These are phyloP conservation scores for Heliopora coerulea DNA, from an alignment of 92 coral and sea anemone genomes.

Conservation along the genomic window DNA sequence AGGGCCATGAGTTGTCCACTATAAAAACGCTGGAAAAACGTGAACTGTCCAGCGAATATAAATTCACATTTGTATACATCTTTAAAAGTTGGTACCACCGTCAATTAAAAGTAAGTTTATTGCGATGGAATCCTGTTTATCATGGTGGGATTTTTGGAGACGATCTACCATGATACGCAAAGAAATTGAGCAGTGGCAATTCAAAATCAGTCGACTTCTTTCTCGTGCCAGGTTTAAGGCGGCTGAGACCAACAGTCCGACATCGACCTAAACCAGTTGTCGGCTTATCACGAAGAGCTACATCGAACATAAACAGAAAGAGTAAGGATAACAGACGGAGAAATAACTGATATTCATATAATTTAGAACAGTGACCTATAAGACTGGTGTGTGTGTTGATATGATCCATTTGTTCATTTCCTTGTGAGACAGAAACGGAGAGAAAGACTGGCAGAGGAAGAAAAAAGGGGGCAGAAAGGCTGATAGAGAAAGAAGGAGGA, in stretches of 20 bases:
- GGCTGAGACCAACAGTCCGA: constrained; percentile 64
- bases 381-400: too few species aligned
- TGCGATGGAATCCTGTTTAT: too few species aligned
- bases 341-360: too few species aligned
- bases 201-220: constrained; percentile 1
- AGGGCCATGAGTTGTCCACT: too few species aligned
- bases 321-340: too few species aligned
- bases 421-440: background rate
- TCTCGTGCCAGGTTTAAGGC: constrained; percentile 34
- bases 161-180: constrained; percentile 42
- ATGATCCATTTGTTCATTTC: too few species aligned
- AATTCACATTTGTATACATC: too few species aligned
- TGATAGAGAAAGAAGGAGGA: background rate
- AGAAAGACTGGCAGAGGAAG: background rate
- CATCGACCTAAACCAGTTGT: constrained; percentile 68
- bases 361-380: too few species aligned
- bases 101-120: too few species aligned
- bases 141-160: background rate
- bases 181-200: constrained; percentile 48
- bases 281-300: constrained; percentile 17
- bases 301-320: background rate
- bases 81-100: too few species aligned
- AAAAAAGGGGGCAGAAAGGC: background rate
- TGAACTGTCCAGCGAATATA: too few species aligned
- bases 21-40: too few species aligned